Base-by-base conservation (phyloP, 2,888 invertebrate genomes). In the Ischnura elegans region DNA sequence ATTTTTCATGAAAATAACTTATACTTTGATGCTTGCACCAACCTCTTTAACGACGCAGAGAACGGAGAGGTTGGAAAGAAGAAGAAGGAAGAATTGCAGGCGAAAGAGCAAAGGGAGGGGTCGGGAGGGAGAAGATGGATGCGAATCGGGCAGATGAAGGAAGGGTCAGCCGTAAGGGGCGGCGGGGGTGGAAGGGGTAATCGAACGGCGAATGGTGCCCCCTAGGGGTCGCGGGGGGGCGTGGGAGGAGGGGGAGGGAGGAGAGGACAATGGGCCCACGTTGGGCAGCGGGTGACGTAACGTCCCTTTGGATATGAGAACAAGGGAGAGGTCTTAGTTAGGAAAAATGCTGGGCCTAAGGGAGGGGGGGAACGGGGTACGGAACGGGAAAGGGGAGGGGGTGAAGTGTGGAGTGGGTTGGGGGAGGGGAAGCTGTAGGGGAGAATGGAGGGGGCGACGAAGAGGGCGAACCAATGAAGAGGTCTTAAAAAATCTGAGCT, bases 261-360 rank as follows among this genome's bases (percentile, higher is more conserved):
- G 87, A 21, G 21, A 19, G 42, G 85, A 5, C 8, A 21, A 43
- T 21, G 36, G 2, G 21, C 42, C 29, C 10, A 76, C 76, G 76
- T 76, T n/a, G n/a, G 76, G 76, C 76, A 10, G n/a, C n/a, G 29
- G 76, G 76, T 76, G 61, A 90, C 61, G 61, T 55, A 43, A 90
- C 61, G 61, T 55, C n/a, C 42, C 51, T 47, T 43, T 25, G 61
- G 55, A 55, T 55, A 61, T 61, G 51, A 87, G 46, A 51, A 47
- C 51, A 13, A 51, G 45, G n/a, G n/a, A 87, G 51, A 51, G 87
- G 87, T 51, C 87, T 87, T 51, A 46, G 87, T 47, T 36, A 51
- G 51, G 87, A 87, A 51, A 86, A 46, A 45, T 43, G 86, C 46
- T 43, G 51, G 51, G 51, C 51, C 19, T 13, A n/a, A 45, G 43